Evolutionary conservation across 2,888 invertebrate species (phyloP).

Genomic region (Limenitis camilla): DNA sequence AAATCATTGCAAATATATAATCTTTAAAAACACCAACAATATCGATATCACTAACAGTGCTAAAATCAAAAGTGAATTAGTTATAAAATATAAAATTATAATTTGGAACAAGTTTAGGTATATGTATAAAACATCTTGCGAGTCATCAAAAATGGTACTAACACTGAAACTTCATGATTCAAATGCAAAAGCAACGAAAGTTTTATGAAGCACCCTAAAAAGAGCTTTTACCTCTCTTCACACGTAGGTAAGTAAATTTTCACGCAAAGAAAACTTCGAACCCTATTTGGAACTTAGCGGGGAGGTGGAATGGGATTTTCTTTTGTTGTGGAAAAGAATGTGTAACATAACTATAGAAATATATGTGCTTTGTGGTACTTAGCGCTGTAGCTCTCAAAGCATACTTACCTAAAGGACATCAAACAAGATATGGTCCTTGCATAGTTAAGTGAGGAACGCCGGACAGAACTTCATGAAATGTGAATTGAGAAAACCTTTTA

Average conservation of each 20-base stretch:
- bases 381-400: slow-evolving; percentile 12
- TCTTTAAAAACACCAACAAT: too few species aligned
- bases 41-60: too few species aligned
- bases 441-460: too few species aligned
- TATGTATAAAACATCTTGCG: too few species aligned
- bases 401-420: slow-evolving; percentile 19
- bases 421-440: too few species aligned
- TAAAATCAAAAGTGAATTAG: too few species aligned
- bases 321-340: slow-evolving; percentile 19
- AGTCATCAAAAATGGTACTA: too few species aligned
- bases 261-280: slow-evolving; percentile 19
- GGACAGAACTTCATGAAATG: slow-evolving; percentile 6
- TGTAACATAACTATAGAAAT: background rate
- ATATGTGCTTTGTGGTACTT: background rate
- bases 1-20: too few species aligned
- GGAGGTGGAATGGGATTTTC: slow-evolving; percentile 12
- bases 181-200: background rate
- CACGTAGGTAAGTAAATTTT: slow-evolving; percentile 20
- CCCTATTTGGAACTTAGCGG: slow-evolving; percentile 14
- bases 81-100: too few species aligned
- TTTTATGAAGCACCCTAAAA: slow-evolving; percentile 4
- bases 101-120: too few species aligned
- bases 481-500: too few species aligned
- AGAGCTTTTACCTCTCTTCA: slow-evolving; percentile 10
- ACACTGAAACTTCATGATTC: too few species aligned